These are phyloP conservation scores for Agonopterix subpropinquella DNA, from an alignment of 2,888 invertebrate genomes.

Conservation along the genomic window DNA sequence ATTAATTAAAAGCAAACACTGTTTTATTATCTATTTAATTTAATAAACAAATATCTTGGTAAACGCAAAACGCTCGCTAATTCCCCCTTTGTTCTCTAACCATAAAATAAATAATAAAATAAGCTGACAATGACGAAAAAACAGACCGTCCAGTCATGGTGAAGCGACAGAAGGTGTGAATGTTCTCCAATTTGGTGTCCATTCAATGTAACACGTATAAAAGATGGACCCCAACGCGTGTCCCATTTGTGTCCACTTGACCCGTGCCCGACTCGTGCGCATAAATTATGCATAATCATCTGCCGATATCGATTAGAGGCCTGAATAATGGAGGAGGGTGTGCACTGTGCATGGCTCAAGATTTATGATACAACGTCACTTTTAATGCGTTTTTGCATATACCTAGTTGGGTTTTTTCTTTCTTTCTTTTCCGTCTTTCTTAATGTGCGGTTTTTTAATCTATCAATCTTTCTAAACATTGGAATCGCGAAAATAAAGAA, in stretches of 20 bases:
- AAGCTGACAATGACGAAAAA: slow-evolving; percentile 20
- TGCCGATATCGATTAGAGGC: slow-evolving; percentile 18
- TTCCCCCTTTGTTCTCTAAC: slow-evolving; percentile 6
- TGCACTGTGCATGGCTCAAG: background rate
- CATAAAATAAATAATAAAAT: slow-evolving; percentile 8
- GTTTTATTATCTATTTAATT: no score
- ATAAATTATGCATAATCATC: slow-evolving; percentile 74
- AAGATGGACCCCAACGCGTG: slow-evolving; percentile 28
- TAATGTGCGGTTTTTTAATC: no score
- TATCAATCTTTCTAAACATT: no score
- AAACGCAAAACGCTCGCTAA: slow-evolving; percentile 3
- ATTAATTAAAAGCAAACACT: no score
- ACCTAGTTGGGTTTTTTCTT: no score
- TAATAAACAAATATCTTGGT: no score
- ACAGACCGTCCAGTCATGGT: slow-evolving; percentile 32
- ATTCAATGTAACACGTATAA: slow-evolving; percentile 32
- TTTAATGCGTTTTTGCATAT: no score
- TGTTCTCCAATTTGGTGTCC: slow-evolving; percentile 50
- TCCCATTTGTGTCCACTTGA: slow-evolving; percentile 54
- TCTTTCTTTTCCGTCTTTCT: no score
- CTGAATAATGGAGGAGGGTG: background rate
- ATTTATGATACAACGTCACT: no score
- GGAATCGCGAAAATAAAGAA: no score
- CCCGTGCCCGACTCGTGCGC: slow-evolving; percentile 40
- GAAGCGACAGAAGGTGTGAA: slow-evolving; percentile 58